Evolutionary conservation across 2,113 vertebrate genomes (phyloP).

Genomic region (Syrrhaptes paradoxus): DNA sequence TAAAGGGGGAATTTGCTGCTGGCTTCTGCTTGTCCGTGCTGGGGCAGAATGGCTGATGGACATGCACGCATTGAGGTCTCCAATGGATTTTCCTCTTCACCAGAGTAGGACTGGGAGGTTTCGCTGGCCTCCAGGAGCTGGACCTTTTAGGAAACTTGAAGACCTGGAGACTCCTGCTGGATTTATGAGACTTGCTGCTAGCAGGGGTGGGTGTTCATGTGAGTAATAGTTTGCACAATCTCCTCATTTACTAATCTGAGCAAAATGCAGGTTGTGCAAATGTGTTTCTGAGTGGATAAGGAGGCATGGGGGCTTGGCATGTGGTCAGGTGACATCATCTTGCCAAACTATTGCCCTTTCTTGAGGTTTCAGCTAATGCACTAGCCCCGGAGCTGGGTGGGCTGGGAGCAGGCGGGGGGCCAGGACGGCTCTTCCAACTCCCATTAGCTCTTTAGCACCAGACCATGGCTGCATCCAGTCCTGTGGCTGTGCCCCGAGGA

Average conservation of each 20-base stretch:
- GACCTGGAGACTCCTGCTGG: neutral
- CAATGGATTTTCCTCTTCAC: neutral
- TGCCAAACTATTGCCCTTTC: neutral
- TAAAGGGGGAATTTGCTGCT: neutral
- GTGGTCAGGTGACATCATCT: neutral
- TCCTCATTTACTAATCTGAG: neutral
- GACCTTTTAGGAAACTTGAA: neutral
- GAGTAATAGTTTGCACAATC: neutral
- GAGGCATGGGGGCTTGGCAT: neutral
- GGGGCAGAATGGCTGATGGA: neutral
- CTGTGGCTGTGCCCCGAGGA: neutral
- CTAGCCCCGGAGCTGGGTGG: no score
- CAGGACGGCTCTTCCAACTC: neutral
- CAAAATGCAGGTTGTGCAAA: neutral
- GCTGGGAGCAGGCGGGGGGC: no score
- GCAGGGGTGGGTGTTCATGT: neutral
- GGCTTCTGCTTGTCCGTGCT: neutral
- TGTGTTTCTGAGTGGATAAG: slow-evolving; percentile 16
- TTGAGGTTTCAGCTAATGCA: neutral
- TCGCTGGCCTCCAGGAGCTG: neutral
- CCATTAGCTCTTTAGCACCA: neutral
- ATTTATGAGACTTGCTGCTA: neutral
- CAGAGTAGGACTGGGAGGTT: neutral
- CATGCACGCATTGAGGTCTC: rapidly evolving
- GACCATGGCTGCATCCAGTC: neutral